phyloP scores from a whole-genome alignment of 1,140 invertebrate genomes.

The Trichoplusia ni region DNA sequence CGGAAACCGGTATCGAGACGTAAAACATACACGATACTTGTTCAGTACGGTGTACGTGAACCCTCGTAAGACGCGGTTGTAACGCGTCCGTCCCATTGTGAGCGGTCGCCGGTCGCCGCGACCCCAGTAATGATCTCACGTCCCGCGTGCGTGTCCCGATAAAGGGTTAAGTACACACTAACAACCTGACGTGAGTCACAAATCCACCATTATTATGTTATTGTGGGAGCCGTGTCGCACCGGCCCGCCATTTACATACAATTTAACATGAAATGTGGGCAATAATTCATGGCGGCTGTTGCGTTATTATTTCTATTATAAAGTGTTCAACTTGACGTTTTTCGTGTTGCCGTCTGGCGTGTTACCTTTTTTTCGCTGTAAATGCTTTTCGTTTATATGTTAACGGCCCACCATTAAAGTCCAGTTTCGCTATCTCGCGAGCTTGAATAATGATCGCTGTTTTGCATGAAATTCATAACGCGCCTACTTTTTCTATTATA shows the following conservation, averaged over 20 bases:
- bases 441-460: constrained; percentile 39
- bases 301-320: constrained; percentile 78
- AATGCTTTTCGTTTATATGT: constrained; percentile 49
- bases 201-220: constrained; percentile 81
- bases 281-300: constrained; percentile 75
- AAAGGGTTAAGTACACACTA: constrained; percentile 80
- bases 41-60: constrained; percentile 59
- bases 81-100: constrained; percentile 55
- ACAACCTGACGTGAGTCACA: constrained; percentile 79
- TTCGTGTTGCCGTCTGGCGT: constrained; percentile 63
- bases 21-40: constrained; percentile 64
- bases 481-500: constrained; percentile 30
- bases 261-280: constrained; percentile 79
- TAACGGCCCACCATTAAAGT: constrained; percentile 46
- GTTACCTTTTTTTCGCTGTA: constrained; percentile 46
- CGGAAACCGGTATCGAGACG: constrained; percentile 51
- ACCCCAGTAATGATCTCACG: constrained; percentile 74
- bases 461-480: constrained; percentile 43
- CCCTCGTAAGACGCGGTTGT: constrained; percentile 52
- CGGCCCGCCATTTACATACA: constrained; percentile 77
- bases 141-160: constrained; percentile 76
- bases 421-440: constrained; percentile 45
- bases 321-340: constrained; percentile 69
- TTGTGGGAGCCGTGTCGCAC: constrained; percentile 75
- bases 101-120: constrained; percentile 50